Base-by-base conservation (phyloP, 1,140 invertebrate species). In the Drosophila baimaii region DNA sequence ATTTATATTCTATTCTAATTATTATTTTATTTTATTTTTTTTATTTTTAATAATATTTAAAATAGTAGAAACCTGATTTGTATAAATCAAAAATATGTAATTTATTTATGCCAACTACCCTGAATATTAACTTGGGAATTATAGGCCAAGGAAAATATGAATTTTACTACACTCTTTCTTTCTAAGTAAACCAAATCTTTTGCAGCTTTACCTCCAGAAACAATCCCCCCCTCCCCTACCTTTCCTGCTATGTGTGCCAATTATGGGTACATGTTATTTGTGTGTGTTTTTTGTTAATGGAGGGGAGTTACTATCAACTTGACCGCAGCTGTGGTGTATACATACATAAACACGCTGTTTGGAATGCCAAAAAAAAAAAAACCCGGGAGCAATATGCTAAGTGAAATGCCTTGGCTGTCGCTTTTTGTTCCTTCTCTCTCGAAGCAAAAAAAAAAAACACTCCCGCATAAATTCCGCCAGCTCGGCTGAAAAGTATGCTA, bases 401-500 rank as follows among this genome's bases (percentile, higher is more conserved):
- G 74, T 63, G 65, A 66, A 71, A 71, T 71, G 51, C 68, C 68
- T 70, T 44, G 65, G 25, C 46, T 58, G 52, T 57, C 6, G 25
- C 13, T 3, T 33, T 65, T 61, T n/a, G n/a, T 65, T 25, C 27
- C 25, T 21, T 21, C 27, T 12, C 23, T 35, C 31, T 33, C 31
- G 15, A 47, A n/a, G 55, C 23, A 43, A 44, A 51, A 49, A 49
- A 44, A 37, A 21, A 17, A 35, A 39, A 31, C 39, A 71, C 69
- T 71, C 68, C 65, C 69, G 69, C 65, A 71, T 71, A 71, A 71
- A 71, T 71, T 71, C 65, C 66, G 35, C 19, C 13, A 47, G 63
- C n/a, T 25, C 43, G 55, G 59, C 81, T 72, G 10, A 62, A 86
- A 88, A 73, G 65, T 88, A 69, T 86, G 82, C 79, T 88, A 83